These are phyloP conservation scores for Smithornis capensis DNA, from an alignment of 2,113 vertebrate genomes.

Conservation along the genomic window DNA sequence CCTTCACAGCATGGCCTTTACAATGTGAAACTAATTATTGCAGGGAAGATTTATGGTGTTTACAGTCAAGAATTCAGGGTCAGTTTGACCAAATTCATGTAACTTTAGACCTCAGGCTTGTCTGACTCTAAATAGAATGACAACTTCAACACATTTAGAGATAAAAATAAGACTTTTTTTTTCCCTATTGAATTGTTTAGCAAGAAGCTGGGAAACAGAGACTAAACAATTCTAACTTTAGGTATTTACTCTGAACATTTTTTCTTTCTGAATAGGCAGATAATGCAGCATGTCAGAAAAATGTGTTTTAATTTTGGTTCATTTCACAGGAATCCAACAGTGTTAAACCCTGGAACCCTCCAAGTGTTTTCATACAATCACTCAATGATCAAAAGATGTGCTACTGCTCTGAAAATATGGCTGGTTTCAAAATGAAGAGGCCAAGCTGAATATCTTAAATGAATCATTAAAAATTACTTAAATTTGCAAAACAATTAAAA, in stretches of 20 bases:
- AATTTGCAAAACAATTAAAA: neutral
- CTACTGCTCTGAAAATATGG: neutral
- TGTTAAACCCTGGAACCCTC: neutral
- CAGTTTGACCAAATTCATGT: conserved; percentile 65
- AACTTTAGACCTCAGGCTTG: conserved; percentile 43
- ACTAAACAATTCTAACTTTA: neutral
- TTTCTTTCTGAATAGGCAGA: neutral
- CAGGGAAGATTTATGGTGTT: conserved; percentile 66
- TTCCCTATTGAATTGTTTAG: neutral
- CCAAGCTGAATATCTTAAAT: neutral
- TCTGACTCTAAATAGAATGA: conserved; percentile 37
- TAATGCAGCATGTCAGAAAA: neutral
- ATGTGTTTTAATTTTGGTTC: neutral
- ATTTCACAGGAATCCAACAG: neutral
- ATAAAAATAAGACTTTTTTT: neutral
- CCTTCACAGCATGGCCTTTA: conserved; percentile 65
- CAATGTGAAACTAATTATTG: conserved; percentile 69
- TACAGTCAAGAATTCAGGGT: conserved; percentile 68
- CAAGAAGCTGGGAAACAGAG: neutral
- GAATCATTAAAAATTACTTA: neutral
- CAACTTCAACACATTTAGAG: neutral
- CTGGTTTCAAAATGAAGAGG: neutral
- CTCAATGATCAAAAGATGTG: neutral
- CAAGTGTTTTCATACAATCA: neutral
- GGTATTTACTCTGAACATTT: neutral